A percentile compares a stretch with the other conserved stretches of the same genome.
These are phyloP conservation scores for Xylocopa sonorina DNA, from an alignment of 1,140 invertebrate species.

Conservation along the genomic window DNA sequence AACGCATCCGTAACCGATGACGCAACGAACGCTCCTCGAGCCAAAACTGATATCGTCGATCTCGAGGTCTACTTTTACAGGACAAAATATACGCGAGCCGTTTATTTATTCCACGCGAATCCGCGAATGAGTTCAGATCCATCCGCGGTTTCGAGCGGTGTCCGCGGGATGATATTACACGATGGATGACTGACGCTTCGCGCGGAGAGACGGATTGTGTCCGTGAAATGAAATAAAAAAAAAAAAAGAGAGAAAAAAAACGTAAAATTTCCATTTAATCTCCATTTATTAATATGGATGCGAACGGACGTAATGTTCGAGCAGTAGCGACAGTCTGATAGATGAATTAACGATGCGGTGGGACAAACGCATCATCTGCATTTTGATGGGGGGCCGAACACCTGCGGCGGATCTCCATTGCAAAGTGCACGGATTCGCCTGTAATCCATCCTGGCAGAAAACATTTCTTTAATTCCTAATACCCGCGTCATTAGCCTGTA, in stretches of 20 bases:
- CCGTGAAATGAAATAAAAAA: no score
- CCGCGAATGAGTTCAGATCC: no score
- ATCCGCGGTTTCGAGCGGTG: neutral
- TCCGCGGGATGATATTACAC: neutral
- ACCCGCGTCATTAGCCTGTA: neutral
- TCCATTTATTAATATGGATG: slow-evolving; percentile 60
- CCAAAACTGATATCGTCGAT: no score
- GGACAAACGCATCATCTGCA: slow-evolving; percentile 60
- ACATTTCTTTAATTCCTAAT: neutral
- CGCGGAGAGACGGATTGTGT: neutral
- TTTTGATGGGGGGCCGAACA: slow-evolving; percentile 49
- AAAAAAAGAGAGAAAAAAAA: no score
- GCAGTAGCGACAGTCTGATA: slow-evolving; percentile 39
- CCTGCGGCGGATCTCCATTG: slow-evolving; percentile 45
- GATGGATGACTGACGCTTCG: neutral
- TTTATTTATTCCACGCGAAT: neutral
- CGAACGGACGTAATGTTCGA: slow-evolving; percentile 47
- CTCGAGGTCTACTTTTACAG: no score
- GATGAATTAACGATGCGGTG: slow-evolving; percentile 54
- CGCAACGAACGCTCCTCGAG: no score
- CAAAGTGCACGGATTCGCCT: slow-evolving; percentile 4
- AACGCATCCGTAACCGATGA: no score
- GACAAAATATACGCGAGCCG: neutral
- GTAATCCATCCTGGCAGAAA: neutral
- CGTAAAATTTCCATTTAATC: slow-evolving; percentile 46